phyloP scores from a whole-genome alignment of 2,113 vertebrate genomes.

The Psephotus haematonotus region DNA sequence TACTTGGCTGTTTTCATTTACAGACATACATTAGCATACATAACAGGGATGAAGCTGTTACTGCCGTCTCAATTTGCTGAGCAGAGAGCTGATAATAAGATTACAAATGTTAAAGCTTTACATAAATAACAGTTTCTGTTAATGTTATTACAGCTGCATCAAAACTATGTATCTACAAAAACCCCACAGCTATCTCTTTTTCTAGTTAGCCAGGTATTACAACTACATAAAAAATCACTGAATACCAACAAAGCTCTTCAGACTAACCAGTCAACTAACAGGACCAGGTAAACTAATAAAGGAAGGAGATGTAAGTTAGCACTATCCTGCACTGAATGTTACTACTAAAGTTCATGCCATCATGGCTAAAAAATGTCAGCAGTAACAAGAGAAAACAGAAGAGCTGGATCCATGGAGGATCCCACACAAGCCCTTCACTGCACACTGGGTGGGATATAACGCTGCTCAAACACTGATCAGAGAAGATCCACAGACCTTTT shows the following conservation, averaged over 20 bases:
- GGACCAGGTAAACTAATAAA: background rate
- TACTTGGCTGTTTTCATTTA: background rate
- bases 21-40: background rate
- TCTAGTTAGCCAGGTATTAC: background rate
- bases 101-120: background rate
- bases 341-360: rapidly evolving
- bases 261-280: background rate
- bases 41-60: background rate
- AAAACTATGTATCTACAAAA: background rate
- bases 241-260: background rate
- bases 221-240: background rate
- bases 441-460: background rate
- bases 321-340: rapidly evolving
- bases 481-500: background rate
- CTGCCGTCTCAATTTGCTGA: background rate
- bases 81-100: background rate
- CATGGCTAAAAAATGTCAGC: rapidly evolving
- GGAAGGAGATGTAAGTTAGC: background rate
- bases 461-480: background rate
- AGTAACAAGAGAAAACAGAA: background rate
- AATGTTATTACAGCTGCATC: background rate
- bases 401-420: background rate
- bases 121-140: rapidly evolving
- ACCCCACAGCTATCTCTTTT: background rate
- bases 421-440: background rate